These are phyloP conservation scores for Acronicta psi DNA, from an alignment of 2,888 invertebrate species.

Conservation along the genomic window DNA sequence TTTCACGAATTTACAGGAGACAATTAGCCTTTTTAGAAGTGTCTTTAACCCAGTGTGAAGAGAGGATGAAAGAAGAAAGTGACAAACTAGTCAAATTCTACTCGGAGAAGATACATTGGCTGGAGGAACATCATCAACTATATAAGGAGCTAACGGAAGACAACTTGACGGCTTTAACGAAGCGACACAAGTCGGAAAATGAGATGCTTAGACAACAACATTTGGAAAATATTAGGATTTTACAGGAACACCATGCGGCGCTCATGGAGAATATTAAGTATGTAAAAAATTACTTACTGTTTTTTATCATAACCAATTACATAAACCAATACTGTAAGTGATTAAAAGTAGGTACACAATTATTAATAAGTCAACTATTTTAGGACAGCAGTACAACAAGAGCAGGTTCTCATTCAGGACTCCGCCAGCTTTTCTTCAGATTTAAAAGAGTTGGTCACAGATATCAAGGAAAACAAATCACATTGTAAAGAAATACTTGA, in stretches of 20 bases:
- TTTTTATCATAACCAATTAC: too few species aligned
- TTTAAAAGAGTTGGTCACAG: slow-evolving; percentile 81
- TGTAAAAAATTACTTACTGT: slow-evolving; percentile 30
- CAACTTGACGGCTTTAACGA: slow-evolving; percentile 81
- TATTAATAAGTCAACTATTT: slow-evolving; percentile 23
- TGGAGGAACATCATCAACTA: slow-evolving; percentile 86
- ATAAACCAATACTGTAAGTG: too few species aligned
- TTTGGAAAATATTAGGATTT: slow-evolving; percentile 77
- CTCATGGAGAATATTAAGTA: slow-evolving; percentile 89
- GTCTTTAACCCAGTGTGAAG: slow-evolving; percentile 88
- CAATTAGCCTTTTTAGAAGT: slow-evolving; percentile 89
- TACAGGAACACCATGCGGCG: slow-evolving; percentile 85
- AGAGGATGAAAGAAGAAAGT: slow-evolving; percentile 89
- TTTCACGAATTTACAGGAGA: slow-evolving; percentile 75
- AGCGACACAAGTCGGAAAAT: slow-evolving; percentile 81
- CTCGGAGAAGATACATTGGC: slow-evolving; percentile 84
- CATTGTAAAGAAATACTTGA: slow-evolving; percentile 82
- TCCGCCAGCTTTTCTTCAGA: slow-evolving; percentile 85
- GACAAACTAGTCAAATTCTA: slow-evolving; percentile 84
- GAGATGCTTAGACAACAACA: slow-evolving; percentile 83
- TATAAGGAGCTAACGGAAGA: slow-evolving; percentile 87
- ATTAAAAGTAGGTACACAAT: too few species aligned
- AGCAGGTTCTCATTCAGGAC: slow-evolving; percentile 84
- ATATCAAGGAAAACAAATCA: slow-evolving; percentile 83
- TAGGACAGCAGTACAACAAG: slow-evolving; percentile 87